Base-by-base conservation (phyloP, 2,888 invertebrate genomes). In the Drosophila merina region DNA sequence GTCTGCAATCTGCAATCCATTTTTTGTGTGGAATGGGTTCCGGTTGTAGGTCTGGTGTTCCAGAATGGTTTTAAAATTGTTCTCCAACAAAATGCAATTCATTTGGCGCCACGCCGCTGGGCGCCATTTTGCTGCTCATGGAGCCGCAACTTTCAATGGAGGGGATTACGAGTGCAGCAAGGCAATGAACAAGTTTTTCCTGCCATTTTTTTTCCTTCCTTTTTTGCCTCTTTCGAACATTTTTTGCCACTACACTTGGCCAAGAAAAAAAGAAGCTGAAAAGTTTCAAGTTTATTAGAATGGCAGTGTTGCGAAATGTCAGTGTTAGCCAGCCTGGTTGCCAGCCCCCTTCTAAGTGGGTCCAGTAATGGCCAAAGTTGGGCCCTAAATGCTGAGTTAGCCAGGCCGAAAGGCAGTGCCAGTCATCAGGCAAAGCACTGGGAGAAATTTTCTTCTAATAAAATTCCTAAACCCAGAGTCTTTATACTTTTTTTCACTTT, bases 271-370 rank as follows among this genome's bases (percentile, higher is more conserved):
- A 20, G 20, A n/a, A 36, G 2, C 36, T 6, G 12, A 44, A 75
- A 82, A 83, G 76, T 82, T 84, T 84, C 75, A 76, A 83, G 82
- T 83, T 79, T 83, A 84, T 84, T 76, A 76, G 76, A 48, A 57
- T 47, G 68, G 40, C 58, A 77, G 81, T 75, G 76, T 79, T 81
- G 76, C 72, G 54, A 75, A 80, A 59, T 68, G 68, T 55, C 45
- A 52, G 64, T 56, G 60, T 30, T 51, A 44, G 62, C 55, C 49
- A 55, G 20, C 5, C 28, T 28, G 28, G 28, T 28, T 6, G 28
- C 14, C 14, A 14, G n/a, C 48, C 36, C 48, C 14, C 9, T 48
- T 12, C 47, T 38, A 48, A 69, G 54, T 59, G 50, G 52, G 50
- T 56, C 26, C 54, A 49, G 69, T 57, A 14, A 66, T 38, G 44